Conservation (phyloP, 2,888 invertebrate species). For the Hirudinaria manillensis region DNA sequence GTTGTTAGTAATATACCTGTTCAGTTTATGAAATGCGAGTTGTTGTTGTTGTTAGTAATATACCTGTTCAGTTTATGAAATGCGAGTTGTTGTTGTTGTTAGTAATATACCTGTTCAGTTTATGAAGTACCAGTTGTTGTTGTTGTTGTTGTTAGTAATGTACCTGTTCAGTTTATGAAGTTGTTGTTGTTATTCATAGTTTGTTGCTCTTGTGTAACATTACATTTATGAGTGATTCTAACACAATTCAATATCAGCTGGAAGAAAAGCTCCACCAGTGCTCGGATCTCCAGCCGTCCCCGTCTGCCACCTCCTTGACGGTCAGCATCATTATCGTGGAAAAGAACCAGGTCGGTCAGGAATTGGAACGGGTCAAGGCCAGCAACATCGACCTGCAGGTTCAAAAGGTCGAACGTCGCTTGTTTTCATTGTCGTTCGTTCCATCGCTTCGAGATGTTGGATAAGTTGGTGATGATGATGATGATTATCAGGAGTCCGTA, state of each 20-base stretch:
- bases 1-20: no score
- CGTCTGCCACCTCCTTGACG: not conserved
- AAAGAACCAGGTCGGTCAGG: conserved; percentile 89
- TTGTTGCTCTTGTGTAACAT: not conserved
- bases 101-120: no score
- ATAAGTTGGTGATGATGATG: no score
- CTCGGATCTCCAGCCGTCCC: not conserved
- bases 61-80: no score
- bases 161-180: not conserved
- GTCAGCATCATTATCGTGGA: conserved; percentile 66
- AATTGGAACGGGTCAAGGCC: conserved; percentile 66
- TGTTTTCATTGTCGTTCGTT: not conserved
- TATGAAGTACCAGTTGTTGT: not conserved
- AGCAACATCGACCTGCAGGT: conserved; percentile 14
- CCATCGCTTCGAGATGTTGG: no score
- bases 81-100: no score
- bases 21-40: no score
- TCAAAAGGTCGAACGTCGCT: conserved; percentile 17
- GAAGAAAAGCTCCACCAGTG: conserved; percentile 24
- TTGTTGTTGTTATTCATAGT: not conserved
- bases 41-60: no score
- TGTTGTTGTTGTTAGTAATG: not conserved
- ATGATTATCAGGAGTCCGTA: not conserved
- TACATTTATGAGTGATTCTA: no score
- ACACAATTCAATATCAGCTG: not conserved